phyloP scores from a whole-genome alignment of 2,888 invertebrate species.

The Macropis europaea region DNA sequence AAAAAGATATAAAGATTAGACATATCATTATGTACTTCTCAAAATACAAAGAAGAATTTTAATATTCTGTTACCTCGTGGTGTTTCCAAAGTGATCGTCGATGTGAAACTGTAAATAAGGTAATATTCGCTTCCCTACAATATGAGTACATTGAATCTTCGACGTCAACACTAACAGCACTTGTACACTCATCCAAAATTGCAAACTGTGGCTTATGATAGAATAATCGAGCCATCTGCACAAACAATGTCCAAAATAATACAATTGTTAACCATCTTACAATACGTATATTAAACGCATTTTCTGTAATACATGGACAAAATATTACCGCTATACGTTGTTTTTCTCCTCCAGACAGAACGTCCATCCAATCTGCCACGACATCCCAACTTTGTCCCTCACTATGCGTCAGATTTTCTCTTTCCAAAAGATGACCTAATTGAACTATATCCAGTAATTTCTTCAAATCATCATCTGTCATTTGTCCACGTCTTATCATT shows the following conservation, averaged over 20 bases:
- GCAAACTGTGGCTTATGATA: slow-evolving; percentile 99
- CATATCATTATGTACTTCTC: not conserved
- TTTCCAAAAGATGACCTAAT: slow-evolving; percentile 89
- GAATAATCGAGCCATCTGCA: slow-evolving; percentile 95
- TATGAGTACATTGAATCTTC: slow-evolving; percentile 98
- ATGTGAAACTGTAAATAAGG: slow-evolving; percentile 98
- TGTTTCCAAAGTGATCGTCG: slow-evolving; percentile 98
- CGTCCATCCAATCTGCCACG: slow-evolving; percentile 99
- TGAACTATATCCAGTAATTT: slow-evolving; percentile 91
- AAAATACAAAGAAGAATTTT: no score
- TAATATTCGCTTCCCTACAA: slow-evolving; percentile 91
- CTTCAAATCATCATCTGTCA: slow-evolving; percentile 87
- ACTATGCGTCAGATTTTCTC: slow-evolving; percentile 84
- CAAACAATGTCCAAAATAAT: not conserved
- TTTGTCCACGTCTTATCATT: slow-evolving; percentile 88
- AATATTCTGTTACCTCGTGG: slow-evolving; percentile 86
- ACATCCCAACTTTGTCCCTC: slow-evolving; percentile 90
- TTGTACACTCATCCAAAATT: slow-evolving; percentile 99
- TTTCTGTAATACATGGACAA: not conserved
- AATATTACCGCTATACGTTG: slow-evolving; percentile 93
- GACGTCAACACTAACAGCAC: slow-evolving; percentile 98
- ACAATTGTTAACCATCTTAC: not conserved
- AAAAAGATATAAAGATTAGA: slow-evolving; percentile 58
- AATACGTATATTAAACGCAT: not conserved
- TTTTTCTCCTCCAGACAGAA: slow-evolving; percentile 98